Percentiles rank a stretch among this genome's conserved stretches.
These are phyloP conservation scores for Fistularia tabacaria DNA, from an alignment of 2,797 vertebrate genomes.

Conservation along the genomic window DNA sequence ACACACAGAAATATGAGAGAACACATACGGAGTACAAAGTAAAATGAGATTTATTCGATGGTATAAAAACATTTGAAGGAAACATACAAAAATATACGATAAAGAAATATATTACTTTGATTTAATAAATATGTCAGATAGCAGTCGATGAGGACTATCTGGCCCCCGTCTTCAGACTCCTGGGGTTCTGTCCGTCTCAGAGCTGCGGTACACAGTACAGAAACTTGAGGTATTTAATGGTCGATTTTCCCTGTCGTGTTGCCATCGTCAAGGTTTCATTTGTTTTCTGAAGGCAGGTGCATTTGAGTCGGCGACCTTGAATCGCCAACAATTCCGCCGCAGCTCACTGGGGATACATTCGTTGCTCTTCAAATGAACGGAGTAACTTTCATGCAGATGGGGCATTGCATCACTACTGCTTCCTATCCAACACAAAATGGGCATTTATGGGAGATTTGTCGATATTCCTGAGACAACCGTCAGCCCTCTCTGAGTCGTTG, in stretches of 20 bases:
- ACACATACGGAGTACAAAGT: slow-evolving; percentile 44
- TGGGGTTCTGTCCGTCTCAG: slow-evolving; percentile 69
- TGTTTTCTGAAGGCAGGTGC: slow-evolving; percentile 53
- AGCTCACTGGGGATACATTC: slow-evolving; percentile 67
- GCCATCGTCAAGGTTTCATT: slow-evolving; percentile 50
- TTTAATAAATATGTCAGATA: slow-evolving; percentile 90
- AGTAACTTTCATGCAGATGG: slow-evolving; percentile 22
- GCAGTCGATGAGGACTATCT: slow-evolving; percentile 74
- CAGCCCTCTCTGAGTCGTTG: slow-evolving; percentile 31
- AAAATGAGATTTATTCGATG: slow-evolving; percentile 70
- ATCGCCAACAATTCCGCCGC: slow-evolving; percentile 36
- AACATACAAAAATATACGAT: slow-evolving; percentile 74
- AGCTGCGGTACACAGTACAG: slow-evolving; percentile 78
- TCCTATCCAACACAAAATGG: slow-evolving; percentile 30
- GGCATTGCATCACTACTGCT: background rate
- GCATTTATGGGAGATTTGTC: slow-evolving; percentile 22
- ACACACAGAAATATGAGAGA: slow-evolving; percentile 2
- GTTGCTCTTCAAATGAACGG: slow-evolving; percentile 54
- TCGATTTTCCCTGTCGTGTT: slow-evolving; percentile 68
- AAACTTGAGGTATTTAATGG: slow-evolving; percentile 93
- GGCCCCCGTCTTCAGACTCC: slow-evolving; percentile 57
- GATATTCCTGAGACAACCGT: slow-evolving; percentile 61
- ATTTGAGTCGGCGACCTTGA: slow-evolving; percentile 43
- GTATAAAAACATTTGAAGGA: slow-evolving; percentile 76
- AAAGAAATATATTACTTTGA: slow-evolving; percentile 97